These are phyloP conservation scores for Haemorhous mexicanus DNA, from an alignment of 2,113 vertebrate species.

Conservation along the genomic window DNA sequence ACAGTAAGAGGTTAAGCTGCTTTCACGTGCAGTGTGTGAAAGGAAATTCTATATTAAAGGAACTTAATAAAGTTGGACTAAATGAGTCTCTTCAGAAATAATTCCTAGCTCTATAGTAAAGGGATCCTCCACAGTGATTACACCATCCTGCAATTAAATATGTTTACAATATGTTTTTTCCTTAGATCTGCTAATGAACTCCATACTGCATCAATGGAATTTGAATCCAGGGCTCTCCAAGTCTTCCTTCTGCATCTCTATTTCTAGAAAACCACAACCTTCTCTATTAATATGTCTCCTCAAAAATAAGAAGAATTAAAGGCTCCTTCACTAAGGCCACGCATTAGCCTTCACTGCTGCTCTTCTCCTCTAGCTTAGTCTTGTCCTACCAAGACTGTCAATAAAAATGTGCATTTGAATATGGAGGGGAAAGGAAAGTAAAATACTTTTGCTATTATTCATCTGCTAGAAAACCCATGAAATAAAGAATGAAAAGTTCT, in stretches of 20 bases:
- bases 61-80: neutral
- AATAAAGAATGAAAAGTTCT: neutral
- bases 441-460: neutral
- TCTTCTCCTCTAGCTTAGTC: neutral
- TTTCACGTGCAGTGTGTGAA: neutral
- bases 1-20: neutral
- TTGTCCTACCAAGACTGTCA: neutral
- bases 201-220: neutral
- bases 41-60: neutral
- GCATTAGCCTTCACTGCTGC: neutral
- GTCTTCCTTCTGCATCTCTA: neutral
- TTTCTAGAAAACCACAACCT: conserved; percentile 6
- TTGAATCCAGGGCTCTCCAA: neutral
- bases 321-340: neutral
- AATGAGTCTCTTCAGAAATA: neutral
- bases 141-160: conserved; percentile 25
- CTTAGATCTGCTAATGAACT: conserved; percentile 32
- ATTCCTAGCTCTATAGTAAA: neutral
- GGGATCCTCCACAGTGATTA: conserved; percentile 20
- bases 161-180: conserved; percentile 13
- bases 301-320: neutral
- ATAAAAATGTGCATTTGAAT: neutral
- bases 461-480: neutral
- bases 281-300: neutral
- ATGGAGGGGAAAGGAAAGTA: neutral